These are phyloP conservation scores for Sinella curviseta DNA, from an alignment of 1,140 invertebrate species.

Conservation along the genomic window DNA sequence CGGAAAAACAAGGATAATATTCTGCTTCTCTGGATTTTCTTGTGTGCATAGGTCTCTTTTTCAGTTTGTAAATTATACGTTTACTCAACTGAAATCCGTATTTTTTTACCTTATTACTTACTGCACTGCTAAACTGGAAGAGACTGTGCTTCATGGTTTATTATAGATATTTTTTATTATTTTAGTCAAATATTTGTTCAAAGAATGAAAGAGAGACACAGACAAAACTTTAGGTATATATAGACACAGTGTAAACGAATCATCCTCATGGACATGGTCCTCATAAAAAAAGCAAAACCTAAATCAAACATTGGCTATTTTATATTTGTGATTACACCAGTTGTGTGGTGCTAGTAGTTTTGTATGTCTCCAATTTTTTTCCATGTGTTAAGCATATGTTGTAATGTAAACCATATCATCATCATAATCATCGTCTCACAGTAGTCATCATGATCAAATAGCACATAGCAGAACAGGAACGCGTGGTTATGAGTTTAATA, in stretches of 20 bases:
- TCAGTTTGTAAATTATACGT: no score
- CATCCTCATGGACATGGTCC: not conserved
- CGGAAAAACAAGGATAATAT: no score
- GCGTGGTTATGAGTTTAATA: no score
- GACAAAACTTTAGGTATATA: not conserved
- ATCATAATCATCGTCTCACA: not conserved
- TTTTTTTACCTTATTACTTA: not conserved
- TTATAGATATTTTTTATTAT: not conserved
- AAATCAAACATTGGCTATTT: conserved; percentile 14
- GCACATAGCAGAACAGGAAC: not conserved
- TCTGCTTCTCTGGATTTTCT: not conserved
- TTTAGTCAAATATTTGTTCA: conserved; percentile 25
- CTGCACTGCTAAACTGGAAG: no score
- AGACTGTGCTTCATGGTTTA: not conserved
- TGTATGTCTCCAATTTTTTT: not conserved
- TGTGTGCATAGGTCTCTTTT: no score
- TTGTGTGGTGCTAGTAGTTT: not conserved
- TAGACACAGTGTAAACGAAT: not conserved
- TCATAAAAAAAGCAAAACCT: not conserved
- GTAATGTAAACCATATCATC: conserved; percentile 23
- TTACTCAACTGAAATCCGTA: no score
- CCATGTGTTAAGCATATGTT: conserved; percentile 9
- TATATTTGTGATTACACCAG: not conserved
- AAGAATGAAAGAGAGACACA: conserved; percentile 7
- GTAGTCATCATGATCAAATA: conserved; percentile 9